Conservation (phyloP, 2,797 vertebrate species). For the Darevskia nairensis region DNA sequence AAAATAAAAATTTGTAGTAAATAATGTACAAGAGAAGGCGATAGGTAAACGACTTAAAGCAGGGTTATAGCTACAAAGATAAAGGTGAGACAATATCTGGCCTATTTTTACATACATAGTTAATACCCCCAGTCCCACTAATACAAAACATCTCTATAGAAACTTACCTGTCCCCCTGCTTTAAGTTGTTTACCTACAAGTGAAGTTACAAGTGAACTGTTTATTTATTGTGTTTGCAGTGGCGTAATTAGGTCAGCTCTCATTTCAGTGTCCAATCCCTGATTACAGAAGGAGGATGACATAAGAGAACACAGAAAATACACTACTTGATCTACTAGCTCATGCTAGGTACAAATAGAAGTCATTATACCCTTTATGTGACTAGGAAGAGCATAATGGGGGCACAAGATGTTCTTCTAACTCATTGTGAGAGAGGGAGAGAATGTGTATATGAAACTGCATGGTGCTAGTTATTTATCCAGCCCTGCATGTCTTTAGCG, state of each 20-base stretch:
- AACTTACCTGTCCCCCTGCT: no score
- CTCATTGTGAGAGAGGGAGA: not conserved
- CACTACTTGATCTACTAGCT: conserved; percentile 74
- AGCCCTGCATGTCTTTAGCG: not conserved
- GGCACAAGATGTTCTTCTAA: conserved; percentile 13
- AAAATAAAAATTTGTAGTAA: no score
- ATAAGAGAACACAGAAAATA: conserved; percentile 71
- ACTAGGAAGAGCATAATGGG: conserved; percentile 58
- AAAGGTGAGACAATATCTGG: no score
- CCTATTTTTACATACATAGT: no score
- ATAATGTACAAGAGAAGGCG: no score
- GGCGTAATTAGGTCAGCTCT: conserved; percentile 78
- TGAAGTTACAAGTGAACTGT: no score
- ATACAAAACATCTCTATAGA: no score
- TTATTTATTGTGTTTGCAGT: conserved; percentile 55
- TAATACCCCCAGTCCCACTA: no score
- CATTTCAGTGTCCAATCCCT: conserved; percentile 76
- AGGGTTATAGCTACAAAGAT: no score
- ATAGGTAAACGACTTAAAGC: no score
- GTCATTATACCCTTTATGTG: conserved; percentile 68
- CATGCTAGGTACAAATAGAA: conserved; percentile 78
- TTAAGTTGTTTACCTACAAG: no score
- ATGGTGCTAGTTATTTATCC: not conserved
- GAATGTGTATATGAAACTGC: not conserved
- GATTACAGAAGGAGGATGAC: conserved; percentile 73